Evolutionary conservation across 2,888 invertebrate species (phyloP).

Genomic region (Dasysyrphus tricinctus): DNA sequence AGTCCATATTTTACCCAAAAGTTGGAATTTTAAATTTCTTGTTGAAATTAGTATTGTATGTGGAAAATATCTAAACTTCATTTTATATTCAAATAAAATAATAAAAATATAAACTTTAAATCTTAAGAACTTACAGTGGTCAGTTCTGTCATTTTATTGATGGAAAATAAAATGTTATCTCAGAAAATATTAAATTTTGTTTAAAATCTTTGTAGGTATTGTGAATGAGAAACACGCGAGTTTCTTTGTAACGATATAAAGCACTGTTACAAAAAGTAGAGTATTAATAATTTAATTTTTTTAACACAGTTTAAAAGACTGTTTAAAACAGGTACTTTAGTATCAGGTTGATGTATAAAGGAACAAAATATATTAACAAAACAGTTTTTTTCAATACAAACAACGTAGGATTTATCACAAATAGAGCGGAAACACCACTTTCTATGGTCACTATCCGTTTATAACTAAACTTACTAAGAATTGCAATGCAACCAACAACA

Average conservation of each 20-base stretch:
- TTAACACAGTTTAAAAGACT: background rate
- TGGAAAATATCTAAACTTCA: background rate
- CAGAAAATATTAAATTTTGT: background rate
- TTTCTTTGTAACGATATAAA: conserved; percentile 3
- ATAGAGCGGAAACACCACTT: conserved; percentile 16
- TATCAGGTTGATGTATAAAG: background rate
- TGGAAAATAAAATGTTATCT: background rate
- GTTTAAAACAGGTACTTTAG: conserved; percentile 1
- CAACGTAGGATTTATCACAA: conserved; percentile 14
- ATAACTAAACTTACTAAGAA: conserved; percentile 26
- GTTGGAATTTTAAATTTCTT: no score
- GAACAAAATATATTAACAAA: background rate
- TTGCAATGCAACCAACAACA: background rate
- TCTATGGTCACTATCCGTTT: conserved; percentile 34
- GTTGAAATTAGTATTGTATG: no score
- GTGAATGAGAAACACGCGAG: background rate
- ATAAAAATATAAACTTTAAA: background rate
- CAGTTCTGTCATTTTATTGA: conserved; percentile 51
- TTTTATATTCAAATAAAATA: background rate
- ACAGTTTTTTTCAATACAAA: background rate
- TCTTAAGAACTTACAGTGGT: conserved; percentile 48
- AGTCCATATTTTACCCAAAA: no score
- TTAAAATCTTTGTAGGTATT: background rate
- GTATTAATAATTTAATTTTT: background rate
- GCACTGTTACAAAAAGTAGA: background rate